A percentile compares a stretch with the other conserved stretches of the same genome.
These are phyloP conservation scores for Sebastolobus alascanus DNA, from an alignment of 2,797 vertebrate genomes.

Conservation along the genomic window DNA sequence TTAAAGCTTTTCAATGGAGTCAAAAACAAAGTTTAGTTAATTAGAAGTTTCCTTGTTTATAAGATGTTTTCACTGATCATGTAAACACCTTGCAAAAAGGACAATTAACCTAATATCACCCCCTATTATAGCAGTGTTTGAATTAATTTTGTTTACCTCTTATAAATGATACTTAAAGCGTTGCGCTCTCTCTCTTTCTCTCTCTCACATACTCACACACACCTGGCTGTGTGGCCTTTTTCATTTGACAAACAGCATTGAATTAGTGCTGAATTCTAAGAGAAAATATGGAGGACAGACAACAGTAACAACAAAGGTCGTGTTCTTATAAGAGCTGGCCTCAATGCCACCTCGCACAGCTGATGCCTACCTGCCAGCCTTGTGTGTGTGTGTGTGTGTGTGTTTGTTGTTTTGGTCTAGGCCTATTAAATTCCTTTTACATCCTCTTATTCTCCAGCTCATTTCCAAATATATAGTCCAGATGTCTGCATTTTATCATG, in stretches of 20 bases:
- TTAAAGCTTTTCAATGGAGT: background rate
- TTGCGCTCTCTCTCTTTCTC: background rate
- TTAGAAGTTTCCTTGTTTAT: background rate
- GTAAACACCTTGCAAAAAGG: background rate
- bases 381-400: slow-evolving; percentile 1
- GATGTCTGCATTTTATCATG: slow-evolving; percentile 52
- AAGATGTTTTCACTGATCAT: background rate
- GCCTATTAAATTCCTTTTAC: slow-evolving; percentile 39
- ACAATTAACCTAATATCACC: background rate
- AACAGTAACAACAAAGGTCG: slow-evolving; percentile 55
- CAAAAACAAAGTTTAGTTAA: background rate
- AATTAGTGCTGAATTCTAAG: slow-evolving; percentile 46
- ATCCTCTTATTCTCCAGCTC: slow-evolving; percentile 38
- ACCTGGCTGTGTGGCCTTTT: slow-evolving; percentile 15
- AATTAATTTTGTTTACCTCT: background rate
- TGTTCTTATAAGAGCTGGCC: slow-evolving; percentile 45
- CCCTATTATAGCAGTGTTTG: background rate
- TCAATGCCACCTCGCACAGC: slow-evolving; percentile 35
- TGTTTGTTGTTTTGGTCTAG: slow-evolving; percentile 7
- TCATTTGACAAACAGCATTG: slow-evolving; percentile 33
- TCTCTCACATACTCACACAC: background rate
- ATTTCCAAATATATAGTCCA: slow-evolving; percentile 56
- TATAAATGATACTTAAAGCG: background rate
- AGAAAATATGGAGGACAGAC: slow-evolving; percentile 46
- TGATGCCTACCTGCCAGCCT: slow-evolving; percentile 55